Conservation (phyloP, 2,888 invertebrate genomes). For the Calameuta idolon region DNA sequence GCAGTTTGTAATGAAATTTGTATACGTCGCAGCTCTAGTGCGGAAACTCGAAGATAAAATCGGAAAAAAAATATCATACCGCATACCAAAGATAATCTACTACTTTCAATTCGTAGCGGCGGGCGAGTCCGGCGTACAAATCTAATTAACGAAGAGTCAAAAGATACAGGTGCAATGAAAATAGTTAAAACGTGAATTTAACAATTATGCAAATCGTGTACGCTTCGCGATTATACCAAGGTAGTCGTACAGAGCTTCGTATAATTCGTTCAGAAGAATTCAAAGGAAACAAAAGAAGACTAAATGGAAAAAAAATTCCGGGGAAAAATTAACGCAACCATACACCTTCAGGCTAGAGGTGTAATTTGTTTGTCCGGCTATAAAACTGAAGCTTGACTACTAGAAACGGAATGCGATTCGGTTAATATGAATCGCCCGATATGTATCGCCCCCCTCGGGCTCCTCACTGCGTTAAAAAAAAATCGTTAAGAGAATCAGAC, state of each 20-base stretch:
- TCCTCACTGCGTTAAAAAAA: not conserved
- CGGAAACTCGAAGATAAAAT: no score
- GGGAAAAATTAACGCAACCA: not conserved
- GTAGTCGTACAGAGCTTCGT: not conserved
- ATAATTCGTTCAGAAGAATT: not conserved
- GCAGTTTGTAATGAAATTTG: no score
- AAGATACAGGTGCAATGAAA: not conserved
- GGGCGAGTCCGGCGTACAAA: no score
- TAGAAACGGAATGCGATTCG: not conserved
- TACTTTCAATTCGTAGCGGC: no score
- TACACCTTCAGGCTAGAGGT: not conserved
- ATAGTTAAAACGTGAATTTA: not conserved
- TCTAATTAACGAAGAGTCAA: not conserved
- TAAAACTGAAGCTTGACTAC: not conserved
- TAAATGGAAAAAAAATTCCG: not conserved
- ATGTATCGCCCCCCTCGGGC: not conserved
- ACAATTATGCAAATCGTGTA: not conserved
- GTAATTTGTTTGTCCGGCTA: not conserved
- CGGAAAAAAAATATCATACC: no score
- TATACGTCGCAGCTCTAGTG: no score
- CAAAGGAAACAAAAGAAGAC: not conserved
- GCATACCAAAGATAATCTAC: no score
- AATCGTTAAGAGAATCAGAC: not conserved
- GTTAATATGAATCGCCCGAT: not conserved
- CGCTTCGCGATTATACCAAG: not conserved